Base-by-base conservation (phyloP, 2,888 invertebrate genomes). In the Diploptera punctata region DNA sequence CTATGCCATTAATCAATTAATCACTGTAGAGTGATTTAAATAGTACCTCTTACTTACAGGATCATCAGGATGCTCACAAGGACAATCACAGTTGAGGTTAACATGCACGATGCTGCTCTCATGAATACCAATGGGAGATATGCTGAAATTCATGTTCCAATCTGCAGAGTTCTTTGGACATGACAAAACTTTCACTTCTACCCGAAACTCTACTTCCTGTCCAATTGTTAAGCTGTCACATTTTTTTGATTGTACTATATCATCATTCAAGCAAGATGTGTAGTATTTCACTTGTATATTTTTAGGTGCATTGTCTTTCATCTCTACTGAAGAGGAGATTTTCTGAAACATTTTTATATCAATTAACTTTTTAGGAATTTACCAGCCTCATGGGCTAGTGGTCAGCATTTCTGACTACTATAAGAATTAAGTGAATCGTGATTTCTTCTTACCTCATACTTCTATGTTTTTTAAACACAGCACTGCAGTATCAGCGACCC, bases 51-150 rank as follows among this genome's bases (percentile, higher is more conserved):
- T n/a, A 80, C 80, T 80, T 80, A 87, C 87, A 73, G 84, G 78
- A 75, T 84, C 82, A 44, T 90, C 91, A 16, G 88, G 87, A 74
- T 88, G 89, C 83, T 98, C 98, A 81, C 99, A 99, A 5, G 94
- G 93, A 80, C 99, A 99, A 78, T 95, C 94, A 81, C 99, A 99
- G 52, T 96, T 85, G 90, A 98, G 94, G 81, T 97, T 93, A 76
- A 99, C 85, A 78, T 96, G 92, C 24, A 99, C 91, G 1, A 88
- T 87, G 70, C 99, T 87, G 77, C 92, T 91, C 83, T 99, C 99
- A 67, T 95, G 93, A 74, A 98, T 91, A 76, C 97, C 98, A 19
- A 97, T 94, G 0, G 98, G 98, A 80, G 95, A 95, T 77, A 99
- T 96, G 77, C 91, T 89, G 79, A 99, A 93, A 0, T 87, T 88